phyloP scores from a whole-genome alignment of 2,113 vertebrate species.

The Nesogale talazaci region DNA sequence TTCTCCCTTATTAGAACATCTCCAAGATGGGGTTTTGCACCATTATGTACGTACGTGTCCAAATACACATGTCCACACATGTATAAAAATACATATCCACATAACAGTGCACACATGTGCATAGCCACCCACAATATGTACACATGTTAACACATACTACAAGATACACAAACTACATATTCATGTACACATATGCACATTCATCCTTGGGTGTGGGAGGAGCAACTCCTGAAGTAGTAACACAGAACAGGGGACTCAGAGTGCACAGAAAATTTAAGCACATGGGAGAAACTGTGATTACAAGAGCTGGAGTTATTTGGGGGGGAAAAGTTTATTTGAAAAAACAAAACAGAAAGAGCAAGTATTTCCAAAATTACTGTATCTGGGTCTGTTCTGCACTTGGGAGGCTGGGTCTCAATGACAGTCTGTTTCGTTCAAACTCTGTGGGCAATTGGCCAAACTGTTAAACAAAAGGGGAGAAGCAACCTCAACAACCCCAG shows the following conservation, averaged over 20 bases:
- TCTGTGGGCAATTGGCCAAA: accelerated
- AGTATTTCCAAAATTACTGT: background rate
- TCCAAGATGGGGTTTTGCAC: background rate
- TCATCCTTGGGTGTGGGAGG: background rate
- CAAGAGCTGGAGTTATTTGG: constrained; percentile 10
- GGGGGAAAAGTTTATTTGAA: constrained; percentile 48
- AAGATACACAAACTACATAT: no score
- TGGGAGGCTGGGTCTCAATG: background rate
- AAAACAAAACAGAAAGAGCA: background rate
- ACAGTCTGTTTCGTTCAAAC: background rate
- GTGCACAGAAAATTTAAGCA: constrained; percentile 23
- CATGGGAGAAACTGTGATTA: constrained; percentile 29
- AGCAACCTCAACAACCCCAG: accelerated
- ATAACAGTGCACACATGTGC: background rate
- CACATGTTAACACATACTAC: background rate
- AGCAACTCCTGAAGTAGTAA: background rate
- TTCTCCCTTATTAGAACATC: background rate
- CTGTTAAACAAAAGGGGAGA: background rate
- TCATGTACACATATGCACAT: background rate
- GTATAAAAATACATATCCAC: background rate
- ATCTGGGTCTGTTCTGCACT: background rate
- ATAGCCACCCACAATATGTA: background rate
- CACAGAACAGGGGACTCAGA: background rate
- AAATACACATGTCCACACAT: background rate
- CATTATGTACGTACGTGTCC: background rate